phyloP scores from a whole-genome alignment of 2,113 vertebrate species.

The Grallaria varia region DNA sequence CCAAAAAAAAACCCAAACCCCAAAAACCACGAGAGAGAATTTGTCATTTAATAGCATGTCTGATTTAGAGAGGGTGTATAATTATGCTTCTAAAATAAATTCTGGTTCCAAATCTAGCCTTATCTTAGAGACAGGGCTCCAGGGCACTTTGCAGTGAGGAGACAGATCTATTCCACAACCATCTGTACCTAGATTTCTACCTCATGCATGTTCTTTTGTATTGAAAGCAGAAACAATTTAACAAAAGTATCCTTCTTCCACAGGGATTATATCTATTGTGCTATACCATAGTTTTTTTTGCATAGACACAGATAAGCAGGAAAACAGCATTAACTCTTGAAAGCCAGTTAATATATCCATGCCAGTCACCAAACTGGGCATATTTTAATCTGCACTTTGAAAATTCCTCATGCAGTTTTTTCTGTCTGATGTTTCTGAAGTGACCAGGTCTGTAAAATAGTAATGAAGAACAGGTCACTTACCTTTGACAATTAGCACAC shows the following conservation, averaged over 20 bases:
- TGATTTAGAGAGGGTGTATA: conserved; percentile 40
- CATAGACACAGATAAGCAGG: not conserved
- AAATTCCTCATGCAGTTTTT: not conserved
- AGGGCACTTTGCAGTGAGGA: not conserved
- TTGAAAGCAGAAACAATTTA: not conserved
- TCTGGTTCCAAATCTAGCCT: conserved; percentile 24
- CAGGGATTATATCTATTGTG: not conserved
- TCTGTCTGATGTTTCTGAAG: not conserved
- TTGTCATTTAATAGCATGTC: conserved; percentile 47
- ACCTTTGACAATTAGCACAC: not conserved
- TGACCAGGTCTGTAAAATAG: not conserved
- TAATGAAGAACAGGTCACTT: not conserved
- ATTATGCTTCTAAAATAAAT: conserved; percentile 57
- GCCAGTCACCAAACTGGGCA: not conserved
- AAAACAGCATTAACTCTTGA: not conserved
- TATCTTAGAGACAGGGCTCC: not conserved
- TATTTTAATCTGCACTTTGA: not conserved
- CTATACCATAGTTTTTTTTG: not conserved
- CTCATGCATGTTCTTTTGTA: not conserved
- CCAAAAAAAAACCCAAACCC: conserved; percentile 5
- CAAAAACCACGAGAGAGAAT: not conserved
- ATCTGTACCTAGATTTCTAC: not conserved
- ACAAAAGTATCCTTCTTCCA: not conserved
- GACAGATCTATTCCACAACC: not conserved
- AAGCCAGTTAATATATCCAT: not conserved